Base-by-base conservation (phyloP, 2,888 invertebrate genomes). In the Eupithecia subumbrata region DNA sequence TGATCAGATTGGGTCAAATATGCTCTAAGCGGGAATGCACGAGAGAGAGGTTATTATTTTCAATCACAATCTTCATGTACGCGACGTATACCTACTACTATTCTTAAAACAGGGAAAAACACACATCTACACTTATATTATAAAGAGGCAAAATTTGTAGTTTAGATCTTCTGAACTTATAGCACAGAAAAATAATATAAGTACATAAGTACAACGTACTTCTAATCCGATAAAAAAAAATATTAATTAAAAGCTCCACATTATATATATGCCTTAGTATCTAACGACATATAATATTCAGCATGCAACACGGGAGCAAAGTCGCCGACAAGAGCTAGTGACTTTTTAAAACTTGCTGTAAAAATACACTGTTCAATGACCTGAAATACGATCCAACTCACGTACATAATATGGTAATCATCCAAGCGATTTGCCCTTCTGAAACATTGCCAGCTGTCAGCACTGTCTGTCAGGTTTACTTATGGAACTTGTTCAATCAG, bases 351-450 rank as follows among this genome's bases (percentile, higher is more conserved):
- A 56, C 3, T n/a, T n/a, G 22, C 18, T 22, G 12, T 60, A 25
- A 25, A 60, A 60, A 60, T 60, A 60, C 4, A 60, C 56, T 60
- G 56, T 60, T 60, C 60, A 60, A 60, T 60, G 60, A 60, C 60
- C 60, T 14, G 60, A 60, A 60, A 60, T 25, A 22, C 37, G 22
- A 25, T 5, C 56, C 4, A 5, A 56, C 22, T 25, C 5, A 60
- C 60, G 60, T 25, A 60, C 12, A 60, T 60, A 60, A 14, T 60
- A 14, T 60, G 60, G 14, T 60, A 25, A 60, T 60, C 60, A 60
- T 60, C 25, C 60, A 60, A 66, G n/a, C 12, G 4, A 37, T 66
- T 66, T 37, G 66, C n/a, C 30, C 66, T 66, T 66, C 66, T 66
- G 60, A 60, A 56, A 25, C 22, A 60, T 60, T 25, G 60, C 60